These are phyloP conservation scores for Myioborus melanocephalus DNA, from an alignment of 2,797 vertebrate genomes.

Conservation along the genomic window DNA sequence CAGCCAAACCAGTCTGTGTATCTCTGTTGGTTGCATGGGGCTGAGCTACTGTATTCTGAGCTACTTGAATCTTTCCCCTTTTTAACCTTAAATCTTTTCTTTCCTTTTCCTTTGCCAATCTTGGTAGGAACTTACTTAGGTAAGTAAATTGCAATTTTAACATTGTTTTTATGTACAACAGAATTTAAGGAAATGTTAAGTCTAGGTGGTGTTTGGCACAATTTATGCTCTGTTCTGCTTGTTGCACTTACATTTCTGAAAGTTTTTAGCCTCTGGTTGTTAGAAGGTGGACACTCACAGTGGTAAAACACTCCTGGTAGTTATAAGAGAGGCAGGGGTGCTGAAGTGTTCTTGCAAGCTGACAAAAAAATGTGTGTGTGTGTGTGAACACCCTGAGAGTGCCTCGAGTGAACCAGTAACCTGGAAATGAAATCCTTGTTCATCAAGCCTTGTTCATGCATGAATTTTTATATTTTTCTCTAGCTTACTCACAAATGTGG, in stretches of 20 bases:
- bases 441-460: not conserved
- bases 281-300: not conserved
- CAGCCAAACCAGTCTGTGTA: not conserved
- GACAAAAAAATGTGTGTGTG: not conserved
- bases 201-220: not conserved
- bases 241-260: not conserved
- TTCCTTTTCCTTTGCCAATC: constrained; percentile 53
- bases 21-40: constrained; percentile 36
- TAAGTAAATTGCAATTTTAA: constrained; percentile 70
- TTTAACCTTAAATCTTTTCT: constrained; percentile 55
- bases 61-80: not conserved
- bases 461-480: not conserved
- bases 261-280: not conserved
- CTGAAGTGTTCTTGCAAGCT: not conserved
- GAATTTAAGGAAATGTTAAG: not conserved
- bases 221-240: not conserved
- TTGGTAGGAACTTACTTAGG: constrained; percentile 78
- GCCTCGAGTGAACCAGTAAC: not conserved
- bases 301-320: not conserved
- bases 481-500: not conserved
- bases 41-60: constrained; percentile 39
- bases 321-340: not conserved
- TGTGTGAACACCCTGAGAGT: not conserved
- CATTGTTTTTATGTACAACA: not conserved
- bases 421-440: constrained; percentile 3